Evolutionary conservation across 2,113 vertebrate genomes (phyloP).

Genomic region (Odocoileus hemionus): DNA sequence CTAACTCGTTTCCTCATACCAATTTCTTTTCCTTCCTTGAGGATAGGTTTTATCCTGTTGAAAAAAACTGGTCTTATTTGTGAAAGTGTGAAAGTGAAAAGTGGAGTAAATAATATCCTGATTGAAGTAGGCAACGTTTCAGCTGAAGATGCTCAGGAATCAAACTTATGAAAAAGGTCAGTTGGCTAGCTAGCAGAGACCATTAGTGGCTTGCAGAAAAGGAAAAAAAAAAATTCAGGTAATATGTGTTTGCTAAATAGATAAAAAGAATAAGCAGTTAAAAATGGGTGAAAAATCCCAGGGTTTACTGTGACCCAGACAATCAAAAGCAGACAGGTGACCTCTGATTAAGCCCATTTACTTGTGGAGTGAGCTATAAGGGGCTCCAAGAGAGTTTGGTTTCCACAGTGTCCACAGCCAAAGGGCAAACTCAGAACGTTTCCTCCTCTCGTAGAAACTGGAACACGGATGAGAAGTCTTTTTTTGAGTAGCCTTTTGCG

Average conservation of each 20-base stretch:
- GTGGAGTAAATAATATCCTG: slow-evolving; percentile 55
- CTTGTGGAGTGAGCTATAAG: slow-evolving; percentile 50
- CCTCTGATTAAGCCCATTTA: slow-evolving; percentile 71
- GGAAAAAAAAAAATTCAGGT: not conserved
- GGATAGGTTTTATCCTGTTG: slow-evolving; percentile 28
- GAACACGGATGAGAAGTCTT: slow-evolving; percentile 99
- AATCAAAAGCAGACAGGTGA: slow-evolving; percentile 62
- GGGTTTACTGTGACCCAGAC: slow-evolving; percentile 47
- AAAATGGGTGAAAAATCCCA: slow-evolving; percentile 58
- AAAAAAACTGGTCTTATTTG: slow-evolving; percentile 64
- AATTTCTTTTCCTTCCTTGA: slow-evolving; percentile 24
- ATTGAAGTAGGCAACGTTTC: slow-evolving; percentile 56
- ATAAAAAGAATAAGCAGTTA: slow-evolving; percentile 58
- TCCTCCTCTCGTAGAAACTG: slow-evolving; percentile 98
- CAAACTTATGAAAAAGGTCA: slow-evolving; percentile 34
- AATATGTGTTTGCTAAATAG: slow-evolving; percentile 54
- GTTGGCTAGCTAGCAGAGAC: slow-evolving; percentile 62
- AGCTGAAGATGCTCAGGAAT: slow-evolving; percentile 23
- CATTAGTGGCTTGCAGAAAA: slow-evolving; percentile 28
- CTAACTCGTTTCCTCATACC: slow-evolving; percentile 35
- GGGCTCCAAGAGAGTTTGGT: slow-evolving; percentile 50
- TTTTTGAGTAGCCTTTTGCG: slow-evolving; percentile 92
- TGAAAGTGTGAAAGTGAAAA: slow-evolving; percentile 22
- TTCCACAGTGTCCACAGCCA: slow-evolving; percentile 59
- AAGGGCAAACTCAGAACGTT: slow-evolving; percentile 80